A percentile compares a stretch with the other conserved stretches of the same genome.
phyloP scores from a whole-genome alignment of 2,113 vertebrate species.

The Neogale vison region DNA sequence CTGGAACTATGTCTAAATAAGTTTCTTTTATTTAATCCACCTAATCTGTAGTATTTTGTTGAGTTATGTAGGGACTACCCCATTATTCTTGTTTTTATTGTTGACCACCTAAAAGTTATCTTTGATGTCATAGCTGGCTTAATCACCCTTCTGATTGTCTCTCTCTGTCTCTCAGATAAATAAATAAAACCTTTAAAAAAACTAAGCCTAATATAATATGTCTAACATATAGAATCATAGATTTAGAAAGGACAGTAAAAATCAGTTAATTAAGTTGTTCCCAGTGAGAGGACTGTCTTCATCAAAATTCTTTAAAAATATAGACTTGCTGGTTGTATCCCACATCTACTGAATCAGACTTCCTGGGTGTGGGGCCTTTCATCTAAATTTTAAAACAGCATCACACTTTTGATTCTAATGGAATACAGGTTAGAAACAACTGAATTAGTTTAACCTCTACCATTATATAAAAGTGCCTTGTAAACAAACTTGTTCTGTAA shows the following conservation, averaged over 20 bases:
- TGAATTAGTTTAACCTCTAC: neutral
- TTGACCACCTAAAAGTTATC: neutral
- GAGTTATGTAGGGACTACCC: neutral
- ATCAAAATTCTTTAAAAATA: neutral
- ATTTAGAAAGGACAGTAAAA: neutral
- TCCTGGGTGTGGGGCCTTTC: neutral
- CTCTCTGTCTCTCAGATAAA: too few species aligned
- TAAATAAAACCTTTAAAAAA: too few species aligned
- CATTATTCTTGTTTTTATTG: neutral
- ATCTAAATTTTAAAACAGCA: neutral
- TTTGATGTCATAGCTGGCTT: neutral
- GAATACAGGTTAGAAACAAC: neutral
- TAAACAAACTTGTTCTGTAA: neutral
- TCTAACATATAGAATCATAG: neutral
- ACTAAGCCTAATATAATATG: neutral
- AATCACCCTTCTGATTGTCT: neutral
- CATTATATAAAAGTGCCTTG: neutral
- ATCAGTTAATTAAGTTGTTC: neutral
- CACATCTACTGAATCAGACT: neutral
- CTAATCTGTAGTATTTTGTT: neutral
- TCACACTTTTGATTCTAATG: neutral
- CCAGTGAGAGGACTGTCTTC: neutral
- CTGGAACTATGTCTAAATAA: neutral
- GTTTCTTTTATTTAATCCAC: neutral
- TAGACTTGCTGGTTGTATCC: neutral